Conservation (phyloP, 2,888 invertebrate species). For the Elegia similella region DNA sequence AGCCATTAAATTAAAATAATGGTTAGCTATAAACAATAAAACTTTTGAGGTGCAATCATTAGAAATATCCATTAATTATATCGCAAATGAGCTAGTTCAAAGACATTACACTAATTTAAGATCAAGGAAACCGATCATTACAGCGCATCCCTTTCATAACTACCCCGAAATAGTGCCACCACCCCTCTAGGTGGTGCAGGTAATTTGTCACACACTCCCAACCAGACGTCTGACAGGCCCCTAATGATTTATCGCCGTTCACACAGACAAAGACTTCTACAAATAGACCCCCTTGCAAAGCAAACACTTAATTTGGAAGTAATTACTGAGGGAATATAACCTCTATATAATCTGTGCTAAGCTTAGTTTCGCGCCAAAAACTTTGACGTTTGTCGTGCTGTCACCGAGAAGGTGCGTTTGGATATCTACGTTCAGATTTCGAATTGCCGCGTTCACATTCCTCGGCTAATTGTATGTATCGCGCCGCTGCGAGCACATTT, state of each 20-base stretch:
- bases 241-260: slow-evolving; percentile 70
- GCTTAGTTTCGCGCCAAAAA: slow-evolving; percentile 61
- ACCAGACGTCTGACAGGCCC: slow-evolving; percentile 62
- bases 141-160: slow-evolving; percentile 21
- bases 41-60: neutral
- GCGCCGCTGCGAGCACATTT: slow-evolving; percentile 70
- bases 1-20: slow-evolving; percentile 9
- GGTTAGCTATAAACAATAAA: neutral
- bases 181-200: slow-evolving; percentile 56
- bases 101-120: slow-evolving; percentile 16
- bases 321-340: slow-evolving; percentile 61
- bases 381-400: slow-evolving; percentile 52
- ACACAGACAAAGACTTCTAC: slow-evolving; percentile 67
- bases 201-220: slow-evolving; percentile 73
- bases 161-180: slow-evolving; percentile 46
- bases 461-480: slow-evolving; percentile 75
- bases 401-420: slow-evolving; percentile 58
- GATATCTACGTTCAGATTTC: slow-evolving; percentile 24
- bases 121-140: slow-evolving; percentile 22
- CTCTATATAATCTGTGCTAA: slow-evolving; percentile 52
- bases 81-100: slow-evolving; percentile 6
- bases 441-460: slow-evolving; percentile 41
- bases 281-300: slow-evolving; percentile 67
- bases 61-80: slow-evolving; percentile 4
- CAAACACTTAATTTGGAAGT: slow-evolving; percentile 69